Conservation (phyloP, 2,888 invertebrate species). For the Pterostichus madidus region DNA sequence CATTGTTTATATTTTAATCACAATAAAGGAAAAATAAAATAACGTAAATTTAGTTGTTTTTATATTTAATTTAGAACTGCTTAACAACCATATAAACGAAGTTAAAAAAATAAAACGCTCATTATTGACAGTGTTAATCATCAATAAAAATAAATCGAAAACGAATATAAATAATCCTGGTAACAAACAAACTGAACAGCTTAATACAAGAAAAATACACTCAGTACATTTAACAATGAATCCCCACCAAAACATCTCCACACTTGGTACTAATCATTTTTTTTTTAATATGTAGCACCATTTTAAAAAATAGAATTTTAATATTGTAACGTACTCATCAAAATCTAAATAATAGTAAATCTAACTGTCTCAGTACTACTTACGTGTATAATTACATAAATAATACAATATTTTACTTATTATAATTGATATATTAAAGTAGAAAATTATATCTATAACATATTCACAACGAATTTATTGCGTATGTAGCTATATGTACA, state of each 20-base stretch:
- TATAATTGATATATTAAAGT: constrained; percentile 60
- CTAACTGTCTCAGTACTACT: constrained; percentile 34
- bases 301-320: constrained; percentile 54
- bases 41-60: not conserved
- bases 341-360: constrained; percentile 30
- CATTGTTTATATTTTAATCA: no score
- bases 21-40: no score
- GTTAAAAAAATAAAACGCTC: constrained; percentile 26
- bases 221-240: constrained; percentile 21
- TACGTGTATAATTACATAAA: constrained; percentile 52
- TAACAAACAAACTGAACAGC: constrained; percentile 35
- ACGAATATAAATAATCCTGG: constrained; percentile 25
- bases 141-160: constrained; percentile 34
- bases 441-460: constrained; percentile 65
- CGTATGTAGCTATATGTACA: constrained; percentile 59
- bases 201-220: constrained; percentile 28
- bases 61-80: not conserved
- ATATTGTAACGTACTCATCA: constrained; percentile 41
- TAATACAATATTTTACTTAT: constrained; percentile 53
- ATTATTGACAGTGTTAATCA: constrained; percentile 12
- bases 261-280: constrained; percentile 15
- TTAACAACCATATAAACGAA: constrained; percentile 9
- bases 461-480: constrained; percentile 65
- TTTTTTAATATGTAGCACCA: constrained; percentile 27
- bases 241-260: not conserved